phyloP scores from a whole-genome alignment of 2,797 vertebrate genomes.

The Catharus ustulatus region DNA sequence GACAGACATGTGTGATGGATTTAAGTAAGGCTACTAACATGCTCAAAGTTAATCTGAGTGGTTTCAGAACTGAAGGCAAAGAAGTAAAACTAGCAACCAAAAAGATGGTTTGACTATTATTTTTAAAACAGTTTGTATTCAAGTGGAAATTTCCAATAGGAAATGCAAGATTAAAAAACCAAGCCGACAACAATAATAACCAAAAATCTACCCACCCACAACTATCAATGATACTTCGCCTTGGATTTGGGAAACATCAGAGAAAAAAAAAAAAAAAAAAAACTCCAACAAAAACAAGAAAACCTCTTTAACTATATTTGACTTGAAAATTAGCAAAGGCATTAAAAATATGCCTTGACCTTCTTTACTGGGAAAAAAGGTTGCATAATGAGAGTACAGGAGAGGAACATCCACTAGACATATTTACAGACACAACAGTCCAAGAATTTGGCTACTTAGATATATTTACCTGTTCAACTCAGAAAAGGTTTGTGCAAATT shows the following conservation, averaged over 20 bases:
- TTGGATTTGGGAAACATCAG: neutral
- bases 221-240: neutral
- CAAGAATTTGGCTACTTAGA: neutral
- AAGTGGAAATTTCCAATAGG: neutral
- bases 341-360: neutral
- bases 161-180: neutral
- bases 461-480: neutral
- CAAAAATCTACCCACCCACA: neutral
- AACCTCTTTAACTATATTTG: neutral
- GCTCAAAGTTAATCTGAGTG: neutral
- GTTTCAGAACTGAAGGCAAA: neutral
- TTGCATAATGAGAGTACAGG: neutral
- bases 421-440: neutral
- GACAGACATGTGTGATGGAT: neutral
- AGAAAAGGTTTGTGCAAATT: neutral
- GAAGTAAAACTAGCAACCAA: fast-evolving
- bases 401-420: neutral
- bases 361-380: neutral
- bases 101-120: neutral
- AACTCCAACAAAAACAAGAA: neutral
- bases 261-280: neutral
- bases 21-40: neutral
- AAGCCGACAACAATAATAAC: fast-evolving
- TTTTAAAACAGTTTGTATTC: neutral
- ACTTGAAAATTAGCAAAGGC: neutral